Conservation (phyloP, 30 jellyfish, hydroid and myxozoan genomes). For the Turritopsis rubra region DNA sequence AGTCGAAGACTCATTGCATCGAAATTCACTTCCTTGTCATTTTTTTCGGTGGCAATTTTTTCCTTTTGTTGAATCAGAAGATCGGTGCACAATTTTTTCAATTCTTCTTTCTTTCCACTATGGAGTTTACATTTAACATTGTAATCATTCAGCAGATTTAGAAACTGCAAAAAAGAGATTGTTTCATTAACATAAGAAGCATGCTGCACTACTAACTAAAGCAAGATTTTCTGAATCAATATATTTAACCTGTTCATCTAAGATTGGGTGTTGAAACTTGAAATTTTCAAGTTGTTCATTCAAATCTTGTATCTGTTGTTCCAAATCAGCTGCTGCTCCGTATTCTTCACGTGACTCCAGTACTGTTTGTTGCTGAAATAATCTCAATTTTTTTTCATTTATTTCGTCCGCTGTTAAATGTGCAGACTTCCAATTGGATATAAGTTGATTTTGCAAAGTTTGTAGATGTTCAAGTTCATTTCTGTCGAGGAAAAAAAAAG, state of each 20-base stretch:
- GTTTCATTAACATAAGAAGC: neutral
- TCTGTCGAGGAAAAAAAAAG: neutral
- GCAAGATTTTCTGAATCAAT: neutral
- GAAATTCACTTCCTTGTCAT: neutral
- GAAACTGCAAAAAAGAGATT: neutral
- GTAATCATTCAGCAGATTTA: neutral
- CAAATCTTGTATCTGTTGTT: neutral
- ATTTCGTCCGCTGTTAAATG: neutral
- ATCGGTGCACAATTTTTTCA: neutral
- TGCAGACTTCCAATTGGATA: neutral
- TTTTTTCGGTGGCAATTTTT: neutral
- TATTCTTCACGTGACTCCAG: conserved; percentile 2
- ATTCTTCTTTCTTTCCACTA: neutral
- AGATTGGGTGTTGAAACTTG: conserved; percentile 6
- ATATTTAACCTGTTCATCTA: neutral
- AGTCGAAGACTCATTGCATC: neutral
- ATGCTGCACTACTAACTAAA: neutral
- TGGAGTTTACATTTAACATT: neutral
- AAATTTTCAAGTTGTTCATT: conserved; percentile 5
- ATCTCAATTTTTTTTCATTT: neutral
- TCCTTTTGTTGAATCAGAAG: neutral
- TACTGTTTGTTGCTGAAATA: neutral
- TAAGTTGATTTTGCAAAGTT: conserved; percentile 5
- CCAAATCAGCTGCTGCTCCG: conserved; percentile 12
- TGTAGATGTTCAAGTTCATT: neutral